Evolutionary conservation across 2,113 vertebrate species (phyloP).

Genomic region (Heloderma charlesbogerti): DNA sequence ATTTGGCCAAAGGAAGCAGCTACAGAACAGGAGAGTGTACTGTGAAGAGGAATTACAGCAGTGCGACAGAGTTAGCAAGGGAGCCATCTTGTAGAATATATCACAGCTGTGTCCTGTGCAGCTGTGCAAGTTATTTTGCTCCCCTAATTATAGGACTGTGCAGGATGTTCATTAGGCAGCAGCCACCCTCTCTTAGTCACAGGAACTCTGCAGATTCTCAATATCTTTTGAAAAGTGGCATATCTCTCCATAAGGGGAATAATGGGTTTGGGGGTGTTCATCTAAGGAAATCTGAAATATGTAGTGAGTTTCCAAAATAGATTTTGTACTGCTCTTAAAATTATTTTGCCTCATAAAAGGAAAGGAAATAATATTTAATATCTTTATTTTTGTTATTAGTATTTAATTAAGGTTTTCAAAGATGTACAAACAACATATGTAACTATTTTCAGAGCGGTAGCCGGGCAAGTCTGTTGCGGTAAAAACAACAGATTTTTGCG

Average conservation of each 20-base stretch:
- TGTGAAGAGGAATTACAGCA: background rate
- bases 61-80: background rate
- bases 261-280: background rate
- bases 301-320: background rate
- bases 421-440: background rate
- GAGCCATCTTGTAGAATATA: background rate
- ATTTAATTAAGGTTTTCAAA: background rate
- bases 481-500: too few relatives aligned
- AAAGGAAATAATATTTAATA: conserved; percentile 49
- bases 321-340: background rate
- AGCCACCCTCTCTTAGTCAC: conserved; percentile 1
- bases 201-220: background rate
- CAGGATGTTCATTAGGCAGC: conserved; percentile 24
- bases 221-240: background rate
- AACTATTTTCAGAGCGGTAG: too few relatives aligned
- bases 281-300: background rate
- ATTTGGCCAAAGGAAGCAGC: background rate
- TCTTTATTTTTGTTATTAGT: background rate
- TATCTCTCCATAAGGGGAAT: background rate
- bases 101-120: conserved; percentile 24
- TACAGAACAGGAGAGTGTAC: background rate
- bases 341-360: background rate
- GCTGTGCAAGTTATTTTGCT: conserved; percentile 30
- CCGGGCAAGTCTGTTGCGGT: background rate
- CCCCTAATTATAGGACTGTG: conserved; percentile 17